Percentiles rank a stretch among this genome's conserved stretches.
phyloP scores from a whole-genome alignment of 1,140 invertebrate species.

The Drosophila nigromelanica region DNA sequence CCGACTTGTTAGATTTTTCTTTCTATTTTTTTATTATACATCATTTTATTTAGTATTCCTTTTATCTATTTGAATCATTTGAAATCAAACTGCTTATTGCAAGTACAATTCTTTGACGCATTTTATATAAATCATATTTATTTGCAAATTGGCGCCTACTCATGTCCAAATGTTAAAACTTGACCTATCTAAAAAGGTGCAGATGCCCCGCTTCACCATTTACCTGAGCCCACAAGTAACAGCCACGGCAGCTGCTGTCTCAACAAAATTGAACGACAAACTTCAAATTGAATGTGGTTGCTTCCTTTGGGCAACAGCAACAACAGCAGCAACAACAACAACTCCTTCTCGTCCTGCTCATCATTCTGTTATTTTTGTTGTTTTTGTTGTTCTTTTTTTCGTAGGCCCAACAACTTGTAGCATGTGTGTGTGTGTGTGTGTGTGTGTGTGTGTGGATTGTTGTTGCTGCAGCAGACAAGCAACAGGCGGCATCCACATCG shows the following conservation, averaged over 20 bases:
- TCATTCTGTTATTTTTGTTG: slow-evolving; percentile 23
- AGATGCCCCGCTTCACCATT: background rate
- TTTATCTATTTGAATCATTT: too few species aligned
- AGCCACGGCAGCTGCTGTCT: slow-evolving; percentile 6
- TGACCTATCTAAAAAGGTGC: slow-evolving; percentile 52
- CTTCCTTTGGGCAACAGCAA: slow-evolving; percentile 40
- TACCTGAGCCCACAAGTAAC: too few species aligned
- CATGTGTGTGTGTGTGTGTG: slow-evolving; percentile 27
- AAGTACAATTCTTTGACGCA: too few species aligned
- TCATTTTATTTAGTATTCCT: too few species aligned
- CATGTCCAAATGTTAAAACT: slow-evolving; percentile 11
- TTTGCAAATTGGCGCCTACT: too few species aligned
- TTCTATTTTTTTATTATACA: too few species aligned
- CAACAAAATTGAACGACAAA: slow-evolving; percentile 57
- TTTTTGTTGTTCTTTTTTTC: slow-evolving; percentile 9
- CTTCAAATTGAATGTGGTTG: slow-evolving; percentile 48
- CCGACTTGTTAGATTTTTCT: too few species aligned
- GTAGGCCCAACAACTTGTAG: slow-evolving; percentile 25
- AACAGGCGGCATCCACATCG: slow-evolving; percentile 27
- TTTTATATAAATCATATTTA: too few species aligned
- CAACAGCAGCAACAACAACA: slow-evolving; percentile 22
- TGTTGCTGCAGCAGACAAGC: slow-evolving; percentile 7
- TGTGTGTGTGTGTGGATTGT: too few species aligned
- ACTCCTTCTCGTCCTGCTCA: slow-evolving; percentile 26
- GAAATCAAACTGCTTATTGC: too few species aligned